A percentile compares a stretch with the other conserved stretches of the same genome.
Conservation (phyloP, 2,113 vertebrate species). For the Turnix velox region DNA sequence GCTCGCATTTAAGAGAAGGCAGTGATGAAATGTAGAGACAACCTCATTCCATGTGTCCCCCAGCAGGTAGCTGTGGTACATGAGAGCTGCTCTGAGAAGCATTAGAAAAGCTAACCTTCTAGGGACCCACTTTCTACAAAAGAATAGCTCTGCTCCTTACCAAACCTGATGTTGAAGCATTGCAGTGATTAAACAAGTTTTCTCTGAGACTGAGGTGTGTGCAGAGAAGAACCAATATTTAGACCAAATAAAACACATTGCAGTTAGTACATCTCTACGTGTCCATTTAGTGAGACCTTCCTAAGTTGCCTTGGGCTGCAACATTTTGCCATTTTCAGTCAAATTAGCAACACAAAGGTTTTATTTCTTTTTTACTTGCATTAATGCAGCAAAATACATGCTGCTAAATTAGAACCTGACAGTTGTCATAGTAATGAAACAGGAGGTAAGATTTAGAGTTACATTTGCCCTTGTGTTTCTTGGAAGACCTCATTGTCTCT, state of each 20-base stretch:
- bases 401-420: slow-evolving; percentile 12
- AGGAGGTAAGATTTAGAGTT: slow-evolving; percentile 20
- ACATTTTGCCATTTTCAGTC: background rate
- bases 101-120: background rate
- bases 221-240: background rate
- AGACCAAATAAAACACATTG: background rate
- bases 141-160: background rate
- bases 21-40: background rate
- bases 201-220: accelerated
- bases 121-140: background rate
- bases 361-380: background rate
- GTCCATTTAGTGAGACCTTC: background rate
- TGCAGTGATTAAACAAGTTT: background rate
- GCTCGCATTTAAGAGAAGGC: background rate
- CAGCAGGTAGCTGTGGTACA: background rate
- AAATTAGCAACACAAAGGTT: background rate
- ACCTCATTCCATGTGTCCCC: background rate
- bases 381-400: background rate
- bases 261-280: background rate
- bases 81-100: background rate
- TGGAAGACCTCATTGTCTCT: slow-evolving; percentile 70
- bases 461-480: slow-evolving; percentile 58
- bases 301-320: background rate
- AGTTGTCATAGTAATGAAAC: slow-evolving; percentile 19
- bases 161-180: background rate